Percentiles rank a stretch among this genome's conserved stretches.
Conservation (phyloP, 1,140 invertebrate species). For the Drosophila oshimai region DNA sequence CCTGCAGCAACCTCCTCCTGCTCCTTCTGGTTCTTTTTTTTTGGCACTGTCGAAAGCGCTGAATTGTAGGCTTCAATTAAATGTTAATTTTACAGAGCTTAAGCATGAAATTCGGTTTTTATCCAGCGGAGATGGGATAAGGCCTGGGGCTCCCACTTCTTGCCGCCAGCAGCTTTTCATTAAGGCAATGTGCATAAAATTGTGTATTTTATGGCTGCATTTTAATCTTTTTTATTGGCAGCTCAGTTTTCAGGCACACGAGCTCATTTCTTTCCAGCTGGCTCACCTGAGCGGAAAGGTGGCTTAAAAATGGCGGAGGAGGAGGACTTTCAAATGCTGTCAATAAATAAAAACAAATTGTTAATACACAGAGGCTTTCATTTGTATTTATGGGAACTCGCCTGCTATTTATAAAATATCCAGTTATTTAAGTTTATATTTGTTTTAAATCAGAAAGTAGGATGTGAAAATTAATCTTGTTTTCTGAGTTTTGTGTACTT, state of each 20-base stretch:
- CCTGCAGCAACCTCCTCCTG: slow-evolving; percentile 15
- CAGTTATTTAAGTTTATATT: too few relatives aligned
- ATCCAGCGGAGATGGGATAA: slow-evolving; percentile 6
- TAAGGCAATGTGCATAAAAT: slow-evolving; percentile 67
- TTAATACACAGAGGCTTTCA: neutral
- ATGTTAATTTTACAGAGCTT: slow-evolving; percentile 81
- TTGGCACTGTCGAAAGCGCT: slow-evolving; percentile 51
- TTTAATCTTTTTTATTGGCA: slow-evolving; percentile 74
- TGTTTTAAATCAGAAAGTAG: too few relatives aligned
- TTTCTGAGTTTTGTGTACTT: too few relatives aligned
- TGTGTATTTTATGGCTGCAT: slow-evolving; percentile 72
- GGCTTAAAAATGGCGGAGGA: slow-evolving; percentile 1
- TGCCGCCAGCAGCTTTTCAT: slow-evolving; percentile 54
- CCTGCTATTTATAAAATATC: too few relatives aligned
- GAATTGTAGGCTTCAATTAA: slow-evolving; percentile 80
- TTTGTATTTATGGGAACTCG: neutral
- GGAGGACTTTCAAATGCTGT: slow-evolving; percentile 10
- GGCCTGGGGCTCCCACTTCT: neutral
- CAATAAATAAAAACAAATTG: slow-evolving; percentile 3
- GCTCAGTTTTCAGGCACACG: slow-evolving; percentile 16
- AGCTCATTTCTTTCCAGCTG: slow-evolving; percentile 3
- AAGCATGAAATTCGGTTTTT: slow-evolving; percentile 75
- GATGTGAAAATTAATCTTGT: too few relatives aligned
- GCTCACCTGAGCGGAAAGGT: slow-evolving; percentile 10
- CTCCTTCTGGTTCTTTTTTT: neutral